Evolutionary conservation across 2,113 vertebrate species (phyloP).

Genomic region (Syngnathus scovelli): DNA sequence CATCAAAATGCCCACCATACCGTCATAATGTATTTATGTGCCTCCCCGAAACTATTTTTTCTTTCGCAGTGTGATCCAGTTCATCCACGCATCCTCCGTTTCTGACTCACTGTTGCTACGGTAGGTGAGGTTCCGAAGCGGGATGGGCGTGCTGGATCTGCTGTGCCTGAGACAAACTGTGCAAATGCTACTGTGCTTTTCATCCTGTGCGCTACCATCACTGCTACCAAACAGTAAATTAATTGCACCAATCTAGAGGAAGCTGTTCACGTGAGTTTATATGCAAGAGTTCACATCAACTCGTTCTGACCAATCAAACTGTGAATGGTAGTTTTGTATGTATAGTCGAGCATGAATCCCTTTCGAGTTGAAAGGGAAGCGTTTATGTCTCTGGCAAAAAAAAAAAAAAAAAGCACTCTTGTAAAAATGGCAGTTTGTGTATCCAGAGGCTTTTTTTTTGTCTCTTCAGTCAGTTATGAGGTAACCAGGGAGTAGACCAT

Average conservation of each 20-base stretch:
- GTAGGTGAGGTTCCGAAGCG: constrained; percentile 38
- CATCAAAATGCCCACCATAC: constrained; percentile 65
- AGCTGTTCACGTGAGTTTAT: constrained; percentile 8
- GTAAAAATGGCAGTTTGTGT: constrained; percentile 24
- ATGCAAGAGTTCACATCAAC: constrained; percentile 20
- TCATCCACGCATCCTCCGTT: background rate
- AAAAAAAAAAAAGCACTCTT: background rate
- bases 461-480: constrained; percentile 61
- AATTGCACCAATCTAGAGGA: constrained; percentile 29
- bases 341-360: constrained; percentile 29
- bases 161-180: constrained; percentile 71
- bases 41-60: constrained; percentile 17
- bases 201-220: constrained; percentile 24
- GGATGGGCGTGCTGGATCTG: constrained; percentile 30
- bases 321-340: constrained; percentile 52
- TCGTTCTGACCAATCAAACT: constrained; percentile 38
- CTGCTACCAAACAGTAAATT: constrained; percentile 22
- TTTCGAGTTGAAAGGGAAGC: constrained; percentile 4
- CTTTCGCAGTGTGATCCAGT: constrained; percentile 40
- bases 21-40: constrained; percentile 36
- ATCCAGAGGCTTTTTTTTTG: constrained; percentile 26
- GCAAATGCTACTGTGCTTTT: constrained; percentile 63
- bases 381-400: background rate
- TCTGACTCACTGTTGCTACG: constrained; percentile 48
- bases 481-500: constrained; percentile 77